Conservation (phyloP, 2,113 vertebrate genomes). For the Pseudopodoces humilis region DNA sequence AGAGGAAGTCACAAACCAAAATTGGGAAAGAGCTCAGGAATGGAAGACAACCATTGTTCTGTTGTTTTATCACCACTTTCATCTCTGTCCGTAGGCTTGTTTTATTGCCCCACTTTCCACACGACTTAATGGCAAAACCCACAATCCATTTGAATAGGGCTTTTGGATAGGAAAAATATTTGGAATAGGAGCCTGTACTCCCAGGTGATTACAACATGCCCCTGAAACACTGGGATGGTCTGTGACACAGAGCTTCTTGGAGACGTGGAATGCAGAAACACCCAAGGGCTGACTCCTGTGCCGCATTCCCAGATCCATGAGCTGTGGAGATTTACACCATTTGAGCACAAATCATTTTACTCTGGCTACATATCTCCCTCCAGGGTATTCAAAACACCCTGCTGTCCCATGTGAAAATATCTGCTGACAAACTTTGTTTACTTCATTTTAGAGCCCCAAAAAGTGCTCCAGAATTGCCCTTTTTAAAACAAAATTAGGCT, state of each 20-base stretch:
- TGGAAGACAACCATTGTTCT: not conserved
- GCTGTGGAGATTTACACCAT: not conserved
- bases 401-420: not conserved
- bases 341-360: not conserved
- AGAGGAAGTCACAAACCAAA: not conserved
- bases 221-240: not conserved
- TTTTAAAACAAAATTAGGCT: not conserved
- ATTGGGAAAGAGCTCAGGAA: not conserved
- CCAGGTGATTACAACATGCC: not conserved
- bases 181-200: not conserved
- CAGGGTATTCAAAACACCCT: not conserved
- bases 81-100: not conserved
- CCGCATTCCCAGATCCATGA: not conserved
- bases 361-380: not conserved
- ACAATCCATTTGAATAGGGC: not conserved
- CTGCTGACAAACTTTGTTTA: not conserved
- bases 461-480: not conserved
- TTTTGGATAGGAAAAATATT: not conserved
- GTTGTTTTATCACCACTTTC: not conserved
- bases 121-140: constrained; percentile 7
- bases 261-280: not conserved
- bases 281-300: not conserved
- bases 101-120: constrained; percentile 8
- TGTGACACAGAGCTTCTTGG: not conserved
- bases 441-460: not conserved